Conservation (phyloP, 1,140 invertebrate species). For the Paralvinella palmiformis region DNA sequence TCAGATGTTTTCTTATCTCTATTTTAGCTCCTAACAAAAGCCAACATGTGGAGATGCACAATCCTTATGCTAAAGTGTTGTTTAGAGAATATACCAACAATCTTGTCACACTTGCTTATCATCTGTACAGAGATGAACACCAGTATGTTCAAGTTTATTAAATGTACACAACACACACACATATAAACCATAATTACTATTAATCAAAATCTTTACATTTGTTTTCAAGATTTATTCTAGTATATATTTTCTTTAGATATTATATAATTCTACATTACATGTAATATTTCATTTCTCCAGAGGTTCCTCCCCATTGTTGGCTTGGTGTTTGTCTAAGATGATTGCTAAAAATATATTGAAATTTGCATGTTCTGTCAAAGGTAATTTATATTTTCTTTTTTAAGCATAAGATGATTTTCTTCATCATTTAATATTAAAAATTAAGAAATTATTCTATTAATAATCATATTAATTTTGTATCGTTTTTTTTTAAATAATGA, state of each 20-base stretch:
- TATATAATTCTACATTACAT: background rate
- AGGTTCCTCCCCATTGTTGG: background rate
- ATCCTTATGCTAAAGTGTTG: constrained; percentile 45
- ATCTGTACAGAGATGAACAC: background rate
- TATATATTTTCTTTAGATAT: background rate
- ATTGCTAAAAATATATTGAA: background rate
- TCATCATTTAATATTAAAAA: too few relatives aligned
- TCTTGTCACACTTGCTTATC: constrained; percentile 37
- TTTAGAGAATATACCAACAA: constrained; percentile 46
- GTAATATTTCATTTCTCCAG: background rate
- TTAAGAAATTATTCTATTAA: too few relatives aligned
- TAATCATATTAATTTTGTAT: too few relatives aligned
- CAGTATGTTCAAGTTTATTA: background rate
- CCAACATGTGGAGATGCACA: constrained; percentile 32
- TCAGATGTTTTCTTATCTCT: background rate
- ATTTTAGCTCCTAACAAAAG: background rate
- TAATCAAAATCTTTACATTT: background rate
- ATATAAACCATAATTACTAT: background rate
- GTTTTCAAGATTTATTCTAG: background rate
- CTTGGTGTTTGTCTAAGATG: constrained; percentile 3
- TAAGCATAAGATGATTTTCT: background rate
- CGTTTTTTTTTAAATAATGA: too few relatives aligned
- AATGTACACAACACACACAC: background rate
- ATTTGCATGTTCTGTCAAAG: background rate
- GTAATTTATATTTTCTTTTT: background rate